phyloP scores from a whole-genome alignment of 2,888 invertebrate genomes.

The Rhopalosiphum nymphaeae region DNA sequence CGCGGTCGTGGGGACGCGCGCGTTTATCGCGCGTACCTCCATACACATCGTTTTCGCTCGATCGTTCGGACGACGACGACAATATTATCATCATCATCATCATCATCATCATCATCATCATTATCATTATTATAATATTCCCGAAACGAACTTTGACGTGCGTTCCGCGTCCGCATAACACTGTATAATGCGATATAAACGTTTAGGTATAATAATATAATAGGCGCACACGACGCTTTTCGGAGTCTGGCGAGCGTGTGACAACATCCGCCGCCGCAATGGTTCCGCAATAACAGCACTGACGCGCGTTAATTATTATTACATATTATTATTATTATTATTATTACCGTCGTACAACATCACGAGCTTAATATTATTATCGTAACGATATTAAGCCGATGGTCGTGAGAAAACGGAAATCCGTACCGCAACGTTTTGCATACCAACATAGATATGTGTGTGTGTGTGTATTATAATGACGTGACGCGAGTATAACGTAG shows the following conservation, averaged over 20 bases:
- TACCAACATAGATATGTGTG: neutral
- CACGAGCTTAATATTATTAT: neutral
- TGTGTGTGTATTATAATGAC: neutral
- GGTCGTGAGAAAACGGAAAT: slow-evolving; percentile 13
- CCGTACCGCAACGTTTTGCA: neutral
- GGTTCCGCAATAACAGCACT: neutral
- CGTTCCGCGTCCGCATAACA: neutral
- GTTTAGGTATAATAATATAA: no score
- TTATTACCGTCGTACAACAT: neutral
- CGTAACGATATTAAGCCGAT: neutral
- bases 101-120: no score
- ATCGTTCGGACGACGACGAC: neutral
- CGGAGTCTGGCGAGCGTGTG: neutral
- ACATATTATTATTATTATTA: neutral
- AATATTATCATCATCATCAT: neutral
- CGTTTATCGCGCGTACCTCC: neutral
- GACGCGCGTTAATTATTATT: neutral
- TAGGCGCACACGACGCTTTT: neutral
- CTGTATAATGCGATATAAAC: no score
- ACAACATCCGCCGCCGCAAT: neutral
- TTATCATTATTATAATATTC: neutral
- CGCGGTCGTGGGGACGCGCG: neutral
- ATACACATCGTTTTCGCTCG: neutral
- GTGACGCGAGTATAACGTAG: no score
- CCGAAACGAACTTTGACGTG: neutral